Conservation (phyloP, 1,140 invertebrate species). For the Lethocerus indicus region DNA sequence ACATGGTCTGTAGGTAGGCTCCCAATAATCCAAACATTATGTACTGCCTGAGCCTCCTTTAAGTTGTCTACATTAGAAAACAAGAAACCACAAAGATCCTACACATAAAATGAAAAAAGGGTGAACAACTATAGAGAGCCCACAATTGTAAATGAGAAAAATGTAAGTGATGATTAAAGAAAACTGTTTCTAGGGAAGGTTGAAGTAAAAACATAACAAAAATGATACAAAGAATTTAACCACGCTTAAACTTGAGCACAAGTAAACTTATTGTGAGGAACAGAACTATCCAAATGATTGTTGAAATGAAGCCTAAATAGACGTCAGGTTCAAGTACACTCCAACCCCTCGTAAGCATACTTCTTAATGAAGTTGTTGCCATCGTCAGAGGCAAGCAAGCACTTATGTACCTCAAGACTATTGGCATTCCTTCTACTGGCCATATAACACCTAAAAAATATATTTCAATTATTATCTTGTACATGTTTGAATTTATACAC, state of each 20-base stretch:
- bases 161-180: too few relatives aligned
- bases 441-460: slow-evolving; percentile 44
- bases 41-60: too few relatives aligned
- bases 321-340: slow-evolving; percentile 52
- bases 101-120: too few relatives aligned
- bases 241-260: slow-evolving; percentile 67
- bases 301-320: slow-evolving; percentile 73
- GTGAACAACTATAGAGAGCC: too few relatives aligned
- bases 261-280: slow-evolving; percentile 64
- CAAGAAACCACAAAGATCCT: too few relatives aligned
- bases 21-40: too few relatives aligned
- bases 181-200: too few relatives aligned
- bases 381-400: slow-evolving; percentile 75
- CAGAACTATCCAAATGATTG: slow-evolving; percentile 63
- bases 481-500: slow-evolving; percentile 1
- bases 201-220: too few relatives aligned
- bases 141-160: too few relatives aligned
- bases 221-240: too few relatives aligned
- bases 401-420: slow-evolving; percentile 55
- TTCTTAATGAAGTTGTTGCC: slow-evolving; percentile 78
- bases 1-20: too few relatives aligned
- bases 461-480: not conserved
- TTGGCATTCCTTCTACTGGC: slow-evolving; percentile 59
- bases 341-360: slow-evolving; percentile 80
- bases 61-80: too few relatives aligned